Base-by-base conservation (phyloP, 1,140 invertebrate genomes). In the Zaprionus ghesquierei region DNA sequence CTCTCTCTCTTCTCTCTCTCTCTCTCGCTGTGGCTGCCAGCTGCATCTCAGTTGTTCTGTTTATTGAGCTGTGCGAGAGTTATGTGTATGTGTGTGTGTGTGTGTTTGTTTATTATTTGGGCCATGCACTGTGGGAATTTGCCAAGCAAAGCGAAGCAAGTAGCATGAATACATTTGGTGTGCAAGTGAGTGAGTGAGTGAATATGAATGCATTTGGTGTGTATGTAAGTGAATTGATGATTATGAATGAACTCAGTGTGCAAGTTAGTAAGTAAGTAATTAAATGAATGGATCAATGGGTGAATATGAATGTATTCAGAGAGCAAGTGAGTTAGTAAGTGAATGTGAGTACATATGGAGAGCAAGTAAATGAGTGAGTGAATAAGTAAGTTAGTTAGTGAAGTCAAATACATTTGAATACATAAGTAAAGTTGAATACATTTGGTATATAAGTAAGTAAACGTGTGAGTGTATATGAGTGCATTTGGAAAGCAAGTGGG, bases 61-160 rank as follows among this genome's bases (percentile, higher is more conserved):
- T 74, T 74, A 74, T 69, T 74, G 66, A 69, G 59, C 65, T 60
- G 51, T 62, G 23, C 33, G 56, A 29, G 29, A 31, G 31, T 12
- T 10, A 33, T 33, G 31, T 33, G n/a, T n/a, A n/a, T n/a, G n/a
- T n/a, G n/a, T n/a, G n/a, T n/a, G n/a, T n/a, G n/a, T 9, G 6
- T 27, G 9, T 29, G 44, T 29, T 33, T 61, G 64, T 73, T 61
- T 73, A 73, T 62, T 74, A 74, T 74, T 74, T 69, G 59, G 66
- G 71, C 66, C 59, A 69, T 62, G 71, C 53, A 53, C 59, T 63
- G 53, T 74, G 71, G 65, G 65, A 74, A 69, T 74, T 69, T 8
- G 63, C 44, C 69, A 44, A 27, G 20, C 53, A 22, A 49, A 18
- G 9, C 20, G 44, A 20, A 38, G 38, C 56, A 49, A 49, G 41